Evolutionary conservation across 2,797 vertebrate genomes (phyloP), one percentile per base, ranked within the genome.

Genomic region (Remorina albescens): DNA sequence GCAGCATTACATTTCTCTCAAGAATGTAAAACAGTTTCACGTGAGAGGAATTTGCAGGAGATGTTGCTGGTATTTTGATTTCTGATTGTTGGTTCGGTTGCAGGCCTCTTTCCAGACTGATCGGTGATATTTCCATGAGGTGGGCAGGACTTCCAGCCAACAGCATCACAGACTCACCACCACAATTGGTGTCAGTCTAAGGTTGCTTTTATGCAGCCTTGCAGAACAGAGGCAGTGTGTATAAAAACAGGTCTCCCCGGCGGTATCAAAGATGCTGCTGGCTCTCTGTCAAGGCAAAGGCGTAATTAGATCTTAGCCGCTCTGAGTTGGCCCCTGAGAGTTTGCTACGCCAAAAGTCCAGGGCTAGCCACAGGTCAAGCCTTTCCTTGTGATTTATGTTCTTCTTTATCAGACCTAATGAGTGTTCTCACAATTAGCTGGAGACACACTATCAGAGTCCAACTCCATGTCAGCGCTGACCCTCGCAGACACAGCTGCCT

Each of bases 361-460:
- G 82, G 90, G 90, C 89, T 90, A 89, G 88, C 86, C 56, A 11
- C 68, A 47, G 93, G 92, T 94, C 93, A 90, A 65, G 67, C 87
- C 82, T 86, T 72, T 80, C 83, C 76, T 60, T 23, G 79, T 94
- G 94, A 95, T 95, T 94, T 95, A 94, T 92, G 92, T 88, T 84
- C 83, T 87, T 87, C 89, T 91, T 93, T 91, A 95, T 95, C 91
- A 82, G 82, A 80, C 90, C 46, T 93, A 95, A 95, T 92, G 92
- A 95, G 91, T 56, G 85, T 85, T 91, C 90, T 89, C 85, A 88
- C 92, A 93, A 94, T 95, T 94, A 95, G 89, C 89, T 84, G 74
- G 86, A 91, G 87, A 85, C 79, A 80, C 67, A 71, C 86, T 82
- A 86, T 89, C 85, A 71, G 80, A 80, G 81, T 54, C 62, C 61